Percentiles rank a stretch among this genome's conserved stretches.
phyloP scores from a whole-genome alignment of 2,888 invertebrate species.

The Petrophora chlorosata region DNA sequence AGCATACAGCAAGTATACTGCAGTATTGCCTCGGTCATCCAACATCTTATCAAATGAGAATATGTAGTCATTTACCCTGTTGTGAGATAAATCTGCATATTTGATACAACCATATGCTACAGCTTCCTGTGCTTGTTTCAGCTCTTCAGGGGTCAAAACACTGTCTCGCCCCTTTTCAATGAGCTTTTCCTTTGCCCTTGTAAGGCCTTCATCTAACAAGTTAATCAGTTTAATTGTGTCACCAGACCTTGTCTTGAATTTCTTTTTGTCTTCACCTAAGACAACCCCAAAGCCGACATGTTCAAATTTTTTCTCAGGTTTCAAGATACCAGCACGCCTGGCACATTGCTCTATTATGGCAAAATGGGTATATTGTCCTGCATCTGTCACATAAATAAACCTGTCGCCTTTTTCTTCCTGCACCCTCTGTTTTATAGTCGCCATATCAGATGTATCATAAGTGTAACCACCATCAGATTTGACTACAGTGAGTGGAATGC shows the following conservation, averaged over 20 bases:
- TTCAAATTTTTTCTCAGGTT: constrained; percentile 88
- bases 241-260: constrained; percentile 99
- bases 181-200: constrained; percentile 91
- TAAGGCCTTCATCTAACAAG: constrained; percentile 95
- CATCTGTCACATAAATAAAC: constrained; percentile 97
- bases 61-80: constrained; percentile 96
- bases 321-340: constrained; percentile 88
- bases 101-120: constrained; percentile 99
- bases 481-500: constrained; percentile 95
- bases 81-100: constrained; percentile 98
- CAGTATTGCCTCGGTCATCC: constrained; percentile 99
- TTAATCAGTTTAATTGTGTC: constrained; percentile 95
- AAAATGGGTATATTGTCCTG: constrained; percentile 92
- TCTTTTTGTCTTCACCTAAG: constrained; percentile 98
- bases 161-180: constrained; percentile 94
- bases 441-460: constrained; percentile 99
- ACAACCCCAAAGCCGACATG: constrained; percentile 99
- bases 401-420: constrained; percentile 94
- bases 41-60: constrained; percentile 99
- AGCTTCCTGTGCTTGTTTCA: constrained; percentile 93
- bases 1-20: constrained; percentile 97
- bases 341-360: constrained; percentile 91
- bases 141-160: constrained; percentile 90
- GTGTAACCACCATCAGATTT: constrained; percentile 99
- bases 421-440: constrained; percentile 93